Percentiles rank a stretch among this genome's conserved stretches.
These are phyloP conservation scores for Zoanthus sansibaricus DNA, from an alignment of 92 coral and sea anemone species.

Conservation along the genomic window DNA sequence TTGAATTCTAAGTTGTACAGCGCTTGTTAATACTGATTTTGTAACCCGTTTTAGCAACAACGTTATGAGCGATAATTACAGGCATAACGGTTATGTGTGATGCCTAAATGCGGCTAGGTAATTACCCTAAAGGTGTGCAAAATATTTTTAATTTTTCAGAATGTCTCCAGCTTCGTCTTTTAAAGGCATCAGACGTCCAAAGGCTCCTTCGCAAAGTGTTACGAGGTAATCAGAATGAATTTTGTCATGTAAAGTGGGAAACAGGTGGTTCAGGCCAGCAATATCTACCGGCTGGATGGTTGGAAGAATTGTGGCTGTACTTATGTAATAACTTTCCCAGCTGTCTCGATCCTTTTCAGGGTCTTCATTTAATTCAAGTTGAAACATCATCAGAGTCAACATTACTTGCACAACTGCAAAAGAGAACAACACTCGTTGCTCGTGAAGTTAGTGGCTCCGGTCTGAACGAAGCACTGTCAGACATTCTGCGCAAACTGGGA, in stretches of 20 bases:
- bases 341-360: constrained; percentile 51
- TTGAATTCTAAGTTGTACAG: too few species aligned
- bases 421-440: constrained; percentile 54
- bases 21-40: too few species aligned
- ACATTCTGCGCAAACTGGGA: constrained; percentile 53
- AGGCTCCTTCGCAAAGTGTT: constrained; percentile 58
- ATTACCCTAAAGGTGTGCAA: neutral
- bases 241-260: constrained; percentile 66
- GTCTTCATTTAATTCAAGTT: constrained; percentile 77
- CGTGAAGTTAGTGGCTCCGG: constrained; percentile 39
- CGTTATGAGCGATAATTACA: too few species aligned
- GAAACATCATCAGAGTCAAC: constrained; percentile 27
- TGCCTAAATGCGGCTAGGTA: too few species aligned
- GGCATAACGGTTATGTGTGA: too few species aligned
- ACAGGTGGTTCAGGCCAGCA: constrained; percentile 33
- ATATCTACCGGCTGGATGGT: constrained; percentile 81
- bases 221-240: constrained; percentile 65
- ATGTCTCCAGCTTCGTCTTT: constrained; percentile 69
- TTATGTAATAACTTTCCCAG: constrained; percentile 58
- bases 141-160: constrained; percentile 14
- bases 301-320: constrained; percentile 80
- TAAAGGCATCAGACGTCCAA: constrained; percentile 59
- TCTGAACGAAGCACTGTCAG: constrained; percentile 34
- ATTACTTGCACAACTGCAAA: constrained; percentile 56
- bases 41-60: too few species aligned